Base-by-base conservation (phyloP, 2,797 vertebrate species). In the Gastrophryne carolinensis region DNA sequence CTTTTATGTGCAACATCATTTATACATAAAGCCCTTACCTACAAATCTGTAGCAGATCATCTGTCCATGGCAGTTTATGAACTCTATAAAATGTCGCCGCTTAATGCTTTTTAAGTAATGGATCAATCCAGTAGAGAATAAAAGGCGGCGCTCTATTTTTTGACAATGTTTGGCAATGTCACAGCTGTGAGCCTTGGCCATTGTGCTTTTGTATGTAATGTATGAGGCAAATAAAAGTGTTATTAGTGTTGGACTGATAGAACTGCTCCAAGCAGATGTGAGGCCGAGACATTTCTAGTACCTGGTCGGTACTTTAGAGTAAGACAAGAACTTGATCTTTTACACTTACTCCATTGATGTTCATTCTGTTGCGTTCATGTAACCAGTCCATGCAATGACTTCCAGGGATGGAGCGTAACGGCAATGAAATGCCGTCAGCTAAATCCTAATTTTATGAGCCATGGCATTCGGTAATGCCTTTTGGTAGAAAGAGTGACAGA, bases 171-270 rank as follows among this genome's bases (percentile, higher is more conserved):
- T 90, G 88, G 89, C 87, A 87, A 91, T 91, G 89, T 91, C 91
- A 89, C 88, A 91, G 84, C 90, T 87, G 82, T 83, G 79, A 88
- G 80, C 81, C 83, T 0, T 6, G 81, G 84, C 88, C 87, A 90
- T 92, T 92, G 90, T 92, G 90, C 91, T 90, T 89, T 90, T 87
- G 85, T 90, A 87, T 87, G 82, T 92, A 91, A 92, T 92, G 90
- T 92, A 92, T 91, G 89, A 90, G 90, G 88, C 89, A 90, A 90
- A 92, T 92, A 92, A 91, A 92, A 89, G 60, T 83, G 83, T 85
- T 88, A 85, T 82, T 90, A 83, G 88, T 88, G 89, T 87, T 78
- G 78, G 87, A 86, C 84, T 83, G 83, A 86, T 89, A 89, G 90
- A 85, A 86, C 83, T 5, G 11, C 80, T 79, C 72, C 78, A 73